Percentiles rank a stretch among this genome's conserved stretches.
phyloP scores from a whole-genome alignment of 2,113 vertebrate species.

The Furnarius figulus region DNA sequence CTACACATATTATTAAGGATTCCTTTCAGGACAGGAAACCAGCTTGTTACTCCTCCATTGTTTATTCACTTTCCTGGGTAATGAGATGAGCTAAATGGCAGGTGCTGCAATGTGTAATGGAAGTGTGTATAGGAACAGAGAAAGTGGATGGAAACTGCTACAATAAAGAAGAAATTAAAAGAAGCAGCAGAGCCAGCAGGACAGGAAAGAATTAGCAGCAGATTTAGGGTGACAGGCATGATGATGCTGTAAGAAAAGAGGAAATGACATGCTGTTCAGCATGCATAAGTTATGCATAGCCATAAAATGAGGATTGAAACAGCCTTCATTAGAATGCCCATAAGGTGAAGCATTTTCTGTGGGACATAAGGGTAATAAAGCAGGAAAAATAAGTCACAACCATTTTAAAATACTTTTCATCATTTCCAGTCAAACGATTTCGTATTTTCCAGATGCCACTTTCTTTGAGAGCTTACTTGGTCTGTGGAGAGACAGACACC shows the following conservation, averaged over 20 bases:
- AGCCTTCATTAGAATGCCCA: not conserved
- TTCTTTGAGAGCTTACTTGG: not conserved
- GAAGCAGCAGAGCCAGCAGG: not conserved
- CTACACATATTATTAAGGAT: not conserved
- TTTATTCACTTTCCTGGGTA: conserved; percentile 13
- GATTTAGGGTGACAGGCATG: not conserved
- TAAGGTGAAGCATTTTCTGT: not conserved
- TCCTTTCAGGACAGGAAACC: conserved; percentile 9
- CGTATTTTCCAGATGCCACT: not conserved
- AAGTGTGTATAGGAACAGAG: not conserved
- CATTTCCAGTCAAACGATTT: not conserved
- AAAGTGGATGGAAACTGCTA: not conserved
- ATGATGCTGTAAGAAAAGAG: not conserved
- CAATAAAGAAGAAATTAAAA: not conserved
- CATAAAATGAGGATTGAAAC: not conserved
- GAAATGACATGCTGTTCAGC: not conserved
- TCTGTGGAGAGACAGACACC: too few species aligned
- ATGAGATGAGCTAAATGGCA: not conserved
- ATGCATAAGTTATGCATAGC: not conserved
- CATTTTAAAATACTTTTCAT: not conserved
- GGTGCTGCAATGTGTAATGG: not conserved
- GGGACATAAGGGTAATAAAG: not conserved
- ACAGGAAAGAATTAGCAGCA: not conserved
- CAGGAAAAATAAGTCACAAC: not conserved
- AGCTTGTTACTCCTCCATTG: not conserved